Conservation (phyloP, 2,113 vertebrate genomes). For the Grus americana region DNA sequence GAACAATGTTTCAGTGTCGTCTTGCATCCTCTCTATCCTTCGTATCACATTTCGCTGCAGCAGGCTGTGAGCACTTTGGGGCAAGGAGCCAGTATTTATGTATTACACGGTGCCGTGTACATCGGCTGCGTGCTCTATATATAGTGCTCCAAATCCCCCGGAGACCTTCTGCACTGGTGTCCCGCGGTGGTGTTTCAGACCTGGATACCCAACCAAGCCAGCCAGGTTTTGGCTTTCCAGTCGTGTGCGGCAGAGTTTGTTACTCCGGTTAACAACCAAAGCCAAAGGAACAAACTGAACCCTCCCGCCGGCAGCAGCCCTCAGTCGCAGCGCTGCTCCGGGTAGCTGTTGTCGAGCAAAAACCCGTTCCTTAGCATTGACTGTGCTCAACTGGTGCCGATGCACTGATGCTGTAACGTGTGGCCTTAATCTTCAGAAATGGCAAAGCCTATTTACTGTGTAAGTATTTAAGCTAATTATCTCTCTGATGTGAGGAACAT, state of each 20-base stretch:
- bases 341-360: not conserved
- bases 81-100: not conserved
- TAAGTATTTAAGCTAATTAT: conserved; percentile 81
- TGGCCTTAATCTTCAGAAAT: conserved; percentile 58
- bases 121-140: not conserved
- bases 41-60: not conserved
- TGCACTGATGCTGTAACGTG: conserved; percentile 9
- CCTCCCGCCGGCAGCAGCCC: not conserved
- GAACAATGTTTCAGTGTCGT: not conserved
- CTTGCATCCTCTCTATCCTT: not conserved
- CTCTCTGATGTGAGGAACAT: conserved; percentile 72
- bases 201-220: not conserved
- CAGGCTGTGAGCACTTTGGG: not conserved
- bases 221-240: not conserved
- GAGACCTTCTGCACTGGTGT: not conserved
- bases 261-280: not conserved
- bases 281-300: not conserved
- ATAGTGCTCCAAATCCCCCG: not conserved
- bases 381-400: not conserved
- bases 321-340: not conserved
- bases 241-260: not conserved
- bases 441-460: conserved; percentile 84
- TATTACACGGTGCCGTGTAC: not conserved
- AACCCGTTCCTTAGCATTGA: not conserved
- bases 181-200: not conserved